phyloP scores from a whole-genome alignment of 2,113 vertebrate species.

The Cyprinodon tularosa region DNA sequence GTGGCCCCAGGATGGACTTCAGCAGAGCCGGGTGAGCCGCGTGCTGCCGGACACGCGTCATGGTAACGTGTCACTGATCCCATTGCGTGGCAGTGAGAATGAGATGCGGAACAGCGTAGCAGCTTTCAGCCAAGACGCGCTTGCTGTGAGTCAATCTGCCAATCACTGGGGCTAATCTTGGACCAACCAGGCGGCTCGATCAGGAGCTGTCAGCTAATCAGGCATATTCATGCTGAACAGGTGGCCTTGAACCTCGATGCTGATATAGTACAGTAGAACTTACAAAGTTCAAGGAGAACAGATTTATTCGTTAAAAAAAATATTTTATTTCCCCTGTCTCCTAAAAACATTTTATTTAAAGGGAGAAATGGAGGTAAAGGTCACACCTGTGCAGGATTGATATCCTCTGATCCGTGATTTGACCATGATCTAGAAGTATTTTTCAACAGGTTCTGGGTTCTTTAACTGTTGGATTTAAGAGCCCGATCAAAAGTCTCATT shows the following conservation, averaged over 20 bases:
- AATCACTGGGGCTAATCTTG: constrained; percentile 70
- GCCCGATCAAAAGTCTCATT: not conserved
- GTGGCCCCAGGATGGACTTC: constrained; percentile 85
- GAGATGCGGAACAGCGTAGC: constrained; percentile 96
- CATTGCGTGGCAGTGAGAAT: constrained; percentile 90
- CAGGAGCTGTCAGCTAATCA: constrained; percentile 40
- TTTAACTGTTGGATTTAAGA: constrained; percentile 31
- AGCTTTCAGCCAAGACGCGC: constrained; percentile 86
- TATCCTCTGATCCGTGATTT: constrained; percentile 62
- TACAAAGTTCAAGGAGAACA: not conserved
- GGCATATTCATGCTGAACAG: constrained; percentile 61
- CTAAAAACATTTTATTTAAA: not conserved
- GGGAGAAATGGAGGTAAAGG: constrained; percentile 14
- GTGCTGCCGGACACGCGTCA: constrained; percentile 78
- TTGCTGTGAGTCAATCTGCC: constrained; percentile 86
- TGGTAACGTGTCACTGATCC: constrained; percentile 92
- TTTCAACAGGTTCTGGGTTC: constrained; percentile 41
- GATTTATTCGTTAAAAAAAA: not conserved
- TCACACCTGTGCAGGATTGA: constrained; percentile 41
- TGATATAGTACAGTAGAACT: constrained; percentile 17
- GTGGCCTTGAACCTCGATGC: constrained; percentile 42
- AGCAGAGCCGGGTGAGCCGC: constrained; percentile 72
- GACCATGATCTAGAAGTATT: constrained; percentile 42
- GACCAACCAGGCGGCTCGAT: constrained; percentile 32
- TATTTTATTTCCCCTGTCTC: not conserved